Conservation (phyloP, 2,797 vertebrate genomes). For the Crypturellus tataupa region DNA sequence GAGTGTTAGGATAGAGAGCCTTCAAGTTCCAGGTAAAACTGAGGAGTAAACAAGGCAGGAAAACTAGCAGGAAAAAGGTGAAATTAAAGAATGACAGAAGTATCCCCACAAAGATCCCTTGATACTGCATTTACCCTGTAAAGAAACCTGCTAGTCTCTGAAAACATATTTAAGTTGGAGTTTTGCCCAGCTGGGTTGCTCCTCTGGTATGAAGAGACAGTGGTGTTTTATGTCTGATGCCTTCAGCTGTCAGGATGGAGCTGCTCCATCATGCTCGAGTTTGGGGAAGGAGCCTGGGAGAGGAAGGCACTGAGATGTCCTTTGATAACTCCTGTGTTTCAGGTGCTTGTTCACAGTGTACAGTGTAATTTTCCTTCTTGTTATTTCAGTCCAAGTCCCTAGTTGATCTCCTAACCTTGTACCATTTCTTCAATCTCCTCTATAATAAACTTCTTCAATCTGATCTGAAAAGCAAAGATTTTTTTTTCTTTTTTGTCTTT, state of each 20-base stretch:
- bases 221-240: background rate
- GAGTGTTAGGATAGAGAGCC: background rate
- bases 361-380: background rate
- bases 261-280: rapidly evolving
- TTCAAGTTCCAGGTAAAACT: background rate
- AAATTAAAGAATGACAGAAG: background rate
- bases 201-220: background rate
- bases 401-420: rapidly evolving
- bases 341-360: background rate
- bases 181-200: rapidly evolving
- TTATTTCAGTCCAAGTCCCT: background rate
- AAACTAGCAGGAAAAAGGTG: background rate
- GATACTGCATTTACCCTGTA: background rate
- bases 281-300: background rate
- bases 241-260: background rate
- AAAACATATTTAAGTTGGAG: background rate
- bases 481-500: background rate
- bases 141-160: background rate
- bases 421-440: background rate
- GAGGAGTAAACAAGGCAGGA: background rate
- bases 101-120: background rate
- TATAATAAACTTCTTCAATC: background rate
- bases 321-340: background rate
- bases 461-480: background rate
- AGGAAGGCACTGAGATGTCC: rapidly evolving